phyloP scores from a whole-genome alignment of 2,888 invertebrate genomes.

The Brachyptera risi region DNA sequence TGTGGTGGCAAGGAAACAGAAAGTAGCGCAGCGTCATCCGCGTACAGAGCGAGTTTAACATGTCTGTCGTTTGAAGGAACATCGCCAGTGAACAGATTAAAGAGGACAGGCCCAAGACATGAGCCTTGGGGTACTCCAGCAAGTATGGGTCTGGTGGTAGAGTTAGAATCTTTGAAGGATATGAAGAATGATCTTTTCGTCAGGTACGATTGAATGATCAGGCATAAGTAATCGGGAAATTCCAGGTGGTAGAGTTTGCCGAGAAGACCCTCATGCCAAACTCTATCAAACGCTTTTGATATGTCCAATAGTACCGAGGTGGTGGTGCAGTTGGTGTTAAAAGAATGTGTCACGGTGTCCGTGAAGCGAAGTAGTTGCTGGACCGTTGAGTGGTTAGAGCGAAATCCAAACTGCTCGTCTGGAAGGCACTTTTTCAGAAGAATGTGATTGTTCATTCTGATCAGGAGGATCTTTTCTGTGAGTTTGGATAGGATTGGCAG shows the following conservation, averaged over 20 bases:
- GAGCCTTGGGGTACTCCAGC: constrained; percentile 22
- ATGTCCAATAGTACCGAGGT: background rate
- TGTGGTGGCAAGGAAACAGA: background rate
- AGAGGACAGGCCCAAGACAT: constrained; percentile 12
- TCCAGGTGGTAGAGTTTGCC: constrained; percentile 22
- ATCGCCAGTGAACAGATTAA: constrained; percentile 14
- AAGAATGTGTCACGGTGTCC: background rate
- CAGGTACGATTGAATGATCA: background rate
- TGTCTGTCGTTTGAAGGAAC: background rate
- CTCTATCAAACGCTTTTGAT: constrained; percentile 13
- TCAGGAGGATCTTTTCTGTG: background rate
- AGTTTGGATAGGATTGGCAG: background rate
- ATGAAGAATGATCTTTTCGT: background rate
- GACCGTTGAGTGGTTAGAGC: background rate
- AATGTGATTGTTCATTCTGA: background rate
- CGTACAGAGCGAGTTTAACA: background rate
- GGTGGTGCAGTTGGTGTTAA: background rate
- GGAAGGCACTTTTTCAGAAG: background rate
- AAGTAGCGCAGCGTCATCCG: background rate
- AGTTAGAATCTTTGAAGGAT: background rate
- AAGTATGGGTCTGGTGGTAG: no score
- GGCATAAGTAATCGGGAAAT: background rate
- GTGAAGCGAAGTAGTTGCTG: background rate
- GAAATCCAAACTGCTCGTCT: background rate
- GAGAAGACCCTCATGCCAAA: constrained; percentile 18